Base-by-base conservation (phyloP, 1,140 invertebrate genomes). In the Ostrea denselamellosa region DNA sequence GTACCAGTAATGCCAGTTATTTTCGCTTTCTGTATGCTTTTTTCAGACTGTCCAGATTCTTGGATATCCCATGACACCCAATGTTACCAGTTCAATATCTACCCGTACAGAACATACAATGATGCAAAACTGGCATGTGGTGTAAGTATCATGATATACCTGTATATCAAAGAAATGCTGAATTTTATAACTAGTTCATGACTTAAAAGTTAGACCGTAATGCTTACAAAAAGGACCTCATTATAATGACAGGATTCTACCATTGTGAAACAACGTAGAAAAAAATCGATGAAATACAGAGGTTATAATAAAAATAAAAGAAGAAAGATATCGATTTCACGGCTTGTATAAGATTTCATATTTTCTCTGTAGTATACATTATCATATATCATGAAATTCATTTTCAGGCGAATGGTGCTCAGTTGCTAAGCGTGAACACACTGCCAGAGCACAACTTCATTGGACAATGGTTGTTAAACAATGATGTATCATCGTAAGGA, bases 381-480 rank as follows among this genome's bases (percentile, higher is more conserved):
- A 44, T 5, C 34, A 44, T 44, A 44, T 1, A 44, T 44, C 34
- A 44, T 44, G 34, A 5, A 44, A 44, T 44, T 44, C 34, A 44
- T 56, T 56, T 83, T 7, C 83, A 92, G 92, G 62, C 86, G 22
- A 90, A 92, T 85, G 92, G 91, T 3, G 91, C 91, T 12, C 84
- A 85, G 17, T 68, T 92, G 12, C 22, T 92, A 10, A 92, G 90
- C 28, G 86, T 92, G 34, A 91, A 92, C 34, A 87, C 54, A 12
- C 58, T 65, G 5, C 65, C 25, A 44, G 92, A 92, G 85, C 90
- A 92, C 71, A 85, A 87, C 22, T 92, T 92, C 65, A 86, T 92
- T 28, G 88, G 90, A 34, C 68, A 88, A 3, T 91, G 91, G 91
- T 81, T 92, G 51, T 88, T 88, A 8, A 44, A 25, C 0, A 86